Evolutionary conservation across 2,113 vertebrate species (phyloP).

Genomic region (Murina feae): DNA sequence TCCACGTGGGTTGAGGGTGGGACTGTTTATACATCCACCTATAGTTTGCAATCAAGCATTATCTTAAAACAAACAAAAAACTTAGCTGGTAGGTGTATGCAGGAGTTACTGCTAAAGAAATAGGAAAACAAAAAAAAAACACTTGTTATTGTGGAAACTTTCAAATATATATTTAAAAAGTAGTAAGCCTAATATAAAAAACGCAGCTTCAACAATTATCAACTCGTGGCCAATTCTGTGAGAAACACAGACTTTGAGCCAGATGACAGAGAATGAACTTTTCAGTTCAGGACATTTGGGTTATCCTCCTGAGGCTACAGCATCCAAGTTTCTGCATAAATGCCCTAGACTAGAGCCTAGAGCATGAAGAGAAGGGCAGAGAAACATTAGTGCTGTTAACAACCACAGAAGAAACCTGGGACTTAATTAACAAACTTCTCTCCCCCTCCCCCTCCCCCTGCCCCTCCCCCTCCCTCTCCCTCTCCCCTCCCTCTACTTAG

Average conservation of each 20-base stretch:
- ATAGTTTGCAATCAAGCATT: background rate
- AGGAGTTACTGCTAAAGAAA: background rate
- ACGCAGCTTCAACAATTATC: background rate
- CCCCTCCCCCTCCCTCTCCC: no score
- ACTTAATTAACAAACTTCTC: background rate
- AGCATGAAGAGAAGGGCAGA: background rate
- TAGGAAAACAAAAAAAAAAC: background rate
- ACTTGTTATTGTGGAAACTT: background rate
- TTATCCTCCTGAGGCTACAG: background rate
- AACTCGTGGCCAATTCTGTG: background rate
- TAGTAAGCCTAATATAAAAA: background rate
- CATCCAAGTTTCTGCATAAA: background rate
- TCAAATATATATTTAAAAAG: conserved; percentile 1
- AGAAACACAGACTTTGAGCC: background rate
- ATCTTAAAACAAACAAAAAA: background rate
- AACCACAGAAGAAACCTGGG: background rate
- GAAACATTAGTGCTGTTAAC: background rate
- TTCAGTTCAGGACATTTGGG: background rate
- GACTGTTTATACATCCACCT: background rate
- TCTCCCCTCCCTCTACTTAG: no score
- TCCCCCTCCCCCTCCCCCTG: no score
- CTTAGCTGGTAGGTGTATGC: background rate
- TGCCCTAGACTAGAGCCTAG: background rate
- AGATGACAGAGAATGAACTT: background rate
- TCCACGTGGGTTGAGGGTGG: no score